A percentile compares a stretch with the other conserved stretches of the same genome.
These are phyloP conservation scores for Erpetoichthys calabaricus DNA, from an alignment of 2,797 vertebrate species.

Conservation along the genomic window DNA sequence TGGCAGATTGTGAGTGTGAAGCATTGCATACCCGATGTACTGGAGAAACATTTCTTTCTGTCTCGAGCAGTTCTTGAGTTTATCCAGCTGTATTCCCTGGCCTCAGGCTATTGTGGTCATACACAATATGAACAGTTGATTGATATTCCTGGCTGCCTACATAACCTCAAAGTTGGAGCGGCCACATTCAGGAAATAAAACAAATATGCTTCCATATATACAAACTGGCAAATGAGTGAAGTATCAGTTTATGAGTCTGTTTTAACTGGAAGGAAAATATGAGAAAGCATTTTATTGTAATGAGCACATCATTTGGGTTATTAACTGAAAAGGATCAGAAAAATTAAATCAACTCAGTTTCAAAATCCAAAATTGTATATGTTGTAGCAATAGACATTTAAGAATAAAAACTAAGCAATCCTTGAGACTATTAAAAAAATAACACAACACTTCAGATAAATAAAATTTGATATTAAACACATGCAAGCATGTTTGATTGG, in stretches of 20 bases:
- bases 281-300: background rate
- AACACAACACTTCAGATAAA: too few species aligned
- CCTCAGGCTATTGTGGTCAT: constrained; percentile 14
- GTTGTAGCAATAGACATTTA: too few species aligned
- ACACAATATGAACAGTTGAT: constrained; percentile 13
- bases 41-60: constrained; percentile 25
- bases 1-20: constrained; percentile 38
- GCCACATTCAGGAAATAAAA: background rate
- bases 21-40: constrained; percentile 20
- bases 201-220: constrained; percentile 1
- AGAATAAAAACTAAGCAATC: too few species aligned
- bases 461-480: too few species aligned
- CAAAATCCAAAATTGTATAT: too few species aligned
- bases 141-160: constrained; percentile 3
- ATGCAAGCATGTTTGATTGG: too few species aligned
- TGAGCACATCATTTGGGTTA: too few species aligned
- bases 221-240: constrained; percentile 1
- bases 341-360: too few species aligned
- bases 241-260: background rate
- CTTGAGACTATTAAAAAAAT: too few species aligned
- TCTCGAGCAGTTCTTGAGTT: constrained; percentile 14
- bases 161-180: constrained; percentile 4
- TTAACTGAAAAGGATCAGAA: too few species aligned
- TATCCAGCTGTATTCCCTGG: constrained; percentile 34
- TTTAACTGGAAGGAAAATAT: background rate